phyloP scores from a whole-genome alignment of 2,113 vertebrate species.

The Aviceda subcristata region DNA sequence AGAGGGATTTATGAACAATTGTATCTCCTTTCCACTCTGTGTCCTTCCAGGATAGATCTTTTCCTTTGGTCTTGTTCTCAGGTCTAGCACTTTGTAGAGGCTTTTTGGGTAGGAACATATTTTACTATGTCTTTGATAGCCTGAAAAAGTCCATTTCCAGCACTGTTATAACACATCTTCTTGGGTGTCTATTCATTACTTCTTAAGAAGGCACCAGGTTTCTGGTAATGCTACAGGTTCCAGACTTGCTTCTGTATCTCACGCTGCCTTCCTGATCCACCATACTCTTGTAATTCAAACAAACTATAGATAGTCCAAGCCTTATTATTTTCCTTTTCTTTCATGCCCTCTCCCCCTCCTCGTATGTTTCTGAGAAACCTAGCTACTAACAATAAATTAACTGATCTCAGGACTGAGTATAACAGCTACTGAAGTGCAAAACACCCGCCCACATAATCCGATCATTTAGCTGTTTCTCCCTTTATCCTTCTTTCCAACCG shows the following conservation, averaged over 20 bases:
- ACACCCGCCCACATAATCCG: not conserved
- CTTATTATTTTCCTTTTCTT: not conserved
- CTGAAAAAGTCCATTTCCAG: not conserved
- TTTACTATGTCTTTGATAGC: not conserved
- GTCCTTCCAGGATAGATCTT: not conserved
- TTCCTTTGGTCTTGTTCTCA: not conserved
- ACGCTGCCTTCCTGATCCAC: not conserved
- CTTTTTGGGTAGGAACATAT: not conserved
- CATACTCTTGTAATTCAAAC: not conserved
- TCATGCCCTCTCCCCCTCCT: not conserved
- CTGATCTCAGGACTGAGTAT: not conserved
- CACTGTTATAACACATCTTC: not conserved
- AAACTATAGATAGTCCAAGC: not conserved
- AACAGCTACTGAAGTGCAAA: not conserved
- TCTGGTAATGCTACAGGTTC: not conserved
- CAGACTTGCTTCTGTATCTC: not conserved
- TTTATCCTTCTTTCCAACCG: not conserved
- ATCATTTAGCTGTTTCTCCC: not conserved
- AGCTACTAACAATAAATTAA: not conserved
- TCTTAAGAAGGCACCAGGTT: not conserved
- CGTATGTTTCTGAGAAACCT: not conserved
- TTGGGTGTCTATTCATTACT: not conserved
- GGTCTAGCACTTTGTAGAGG: not conserved
- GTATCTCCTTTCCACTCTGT: not conserved
- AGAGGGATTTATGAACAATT: not conserved